Percentiles rank a stretch among this genome's conserved stretches.
Evolutionary conservation across 2,113 vertebrate species (phyloP).

Genomic region (cattle (Bos taurus)): ARS-UCD2.0 NC_037337.1:19037001-19037500

Average conservation of each 20-base stretch:
- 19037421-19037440: background rate
- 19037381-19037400: background rate
- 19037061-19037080: background rate
- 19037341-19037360: background rate
- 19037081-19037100: background rate
- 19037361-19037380: background rate
- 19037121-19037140: background rate
- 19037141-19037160: background rate
- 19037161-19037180: background rate
- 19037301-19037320: background rate
- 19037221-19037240: background rate
- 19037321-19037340: background rate
- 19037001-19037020: background rate
- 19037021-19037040: background rate
- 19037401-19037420: background rate
- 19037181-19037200: background rate
- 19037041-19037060: background rate
- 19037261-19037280: background rate
- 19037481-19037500: background rate
- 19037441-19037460: background rate
- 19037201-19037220: background rate
- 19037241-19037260: background rate
- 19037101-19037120: background rate
- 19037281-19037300: background rate
- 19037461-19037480: background rate